phyloP scores from a whole-genome alignment of 2,113 vertebrate species.

The Apodemus speciosus region DNA sequence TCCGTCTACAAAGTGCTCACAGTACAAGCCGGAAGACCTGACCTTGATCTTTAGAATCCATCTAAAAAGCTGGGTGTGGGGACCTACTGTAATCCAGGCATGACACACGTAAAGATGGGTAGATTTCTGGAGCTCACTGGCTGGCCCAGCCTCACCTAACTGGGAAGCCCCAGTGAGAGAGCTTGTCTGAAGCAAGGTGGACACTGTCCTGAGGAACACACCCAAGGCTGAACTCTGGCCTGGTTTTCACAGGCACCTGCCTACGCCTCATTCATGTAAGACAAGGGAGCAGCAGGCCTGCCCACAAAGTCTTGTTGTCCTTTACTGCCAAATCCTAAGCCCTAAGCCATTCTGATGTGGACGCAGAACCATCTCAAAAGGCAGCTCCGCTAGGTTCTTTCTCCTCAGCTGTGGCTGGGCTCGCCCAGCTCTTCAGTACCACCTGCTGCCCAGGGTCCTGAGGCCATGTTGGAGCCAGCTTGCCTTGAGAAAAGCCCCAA shows the following conservation, averaged over 20 bases:
- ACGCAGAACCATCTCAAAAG: constrained; percentile 54
- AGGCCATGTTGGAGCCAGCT: background rate
- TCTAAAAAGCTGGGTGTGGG: background rate
- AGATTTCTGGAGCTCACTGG: background rate
- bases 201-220: background rate
- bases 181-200: background rate
- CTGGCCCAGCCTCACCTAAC: background rate
- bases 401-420: constrained; percentile 37
- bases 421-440: background rate
- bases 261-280: background rate
- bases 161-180: background rate
- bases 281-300: background rate
- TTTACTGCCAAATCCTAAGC: background rate
- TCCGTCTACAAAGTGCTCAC: background rate
- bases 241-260: background rate
- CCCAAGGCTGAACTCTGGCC: background rate
- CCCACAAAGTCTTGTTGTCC: constrained; percentile 33
- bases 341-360: background rate
- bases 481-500: constrained; percentile 13
- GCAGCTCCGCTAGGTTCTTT: background rate
- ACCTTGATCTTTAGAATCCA: background rate
- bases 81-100: background rate
- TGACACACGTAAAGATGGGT: background rate
- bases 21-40: too few species aligned
- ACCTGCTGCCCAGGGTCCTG: constrained; percentile 2